phyloP scores from a whole-genome alignment of 2,797 vertebrate genomes.

The Streptopelia turtur region DNA sequence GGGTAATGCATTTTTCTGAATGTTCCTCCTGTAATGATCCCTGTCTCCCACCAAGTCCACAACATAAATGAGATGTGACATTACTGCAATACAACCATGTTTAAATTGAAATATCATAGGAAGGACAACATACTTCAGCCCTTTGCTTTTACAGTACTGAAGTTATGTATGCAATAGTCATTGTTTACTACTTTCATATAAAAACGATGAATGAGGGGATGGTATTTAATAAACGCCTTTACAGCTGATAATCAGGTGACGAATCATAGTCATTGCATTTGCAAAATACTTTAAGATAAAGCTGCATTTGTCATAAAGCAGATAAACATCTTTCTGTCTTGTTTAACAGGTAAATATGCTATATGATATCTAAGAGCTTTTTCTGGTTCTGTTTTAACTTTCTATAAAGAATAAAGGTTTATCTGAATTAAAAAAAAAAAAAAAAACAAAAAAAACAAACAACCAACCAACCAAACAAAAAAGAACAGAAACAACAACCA shows the following conservation, averaged over 20 bases:
- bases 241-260: conserved; percentile 3
- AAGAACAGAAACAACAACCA: accelerated
- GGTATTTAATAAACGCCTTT: conserved; percentile 47
- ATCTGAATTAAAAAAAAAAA: background rate
- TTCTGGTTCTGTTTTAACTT: background rate
- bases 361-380: background rate
- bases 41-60: conserved; percentile 58
- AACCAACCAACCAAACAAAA: too few species aligned
- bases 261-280: background rate
- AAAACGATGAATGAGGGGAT: background rate
- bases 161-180: background rate
- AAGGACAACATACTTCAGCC: conserved; percentile 20
- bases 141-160: background rate
- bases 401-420: background rate
- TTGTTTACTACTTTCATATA: conserved; percentile 3
- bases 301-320: background rate
- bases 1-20: conserved; percentile 60
- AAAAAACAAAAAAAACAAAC: background rate
- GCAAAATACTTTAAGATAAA: conserved; percentile 22
- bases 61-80: conserved; percentile 61
- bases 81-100: conserved; percentile 25
- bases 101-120: conserved; percentile 65
- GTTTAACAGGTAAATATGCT: background rate
- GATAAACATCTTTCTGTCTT: background rate
- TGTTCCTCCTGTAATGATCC: conserved; percentile 39